Conservation (phyloP, 2,797 vertebrate species). For the Xiphophorus birchmanni region DNA sequence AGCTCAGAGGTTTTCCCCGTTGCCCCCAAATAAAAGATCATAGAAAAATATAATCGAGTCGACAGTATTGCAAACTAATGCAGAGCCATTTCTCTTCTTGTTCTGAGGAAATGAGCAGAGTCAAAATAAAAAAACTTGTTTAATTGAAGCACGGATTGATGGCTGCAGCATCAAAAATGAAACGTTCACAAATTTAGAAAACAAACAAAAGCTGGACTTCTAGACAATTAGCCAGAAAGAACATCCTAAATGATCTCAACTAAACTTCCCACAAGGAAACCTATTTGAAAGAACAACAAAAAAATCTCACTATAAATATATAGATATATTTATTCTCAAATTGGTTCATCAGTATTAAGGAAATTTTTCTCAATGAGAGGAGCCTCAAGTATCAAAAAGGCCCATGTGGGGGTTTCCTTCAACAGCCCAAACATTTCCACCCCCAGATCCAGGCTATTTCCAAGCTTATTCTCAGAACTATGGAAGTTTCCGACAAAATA, state of each 20-base stretch:
- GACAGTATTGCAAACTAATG: constrained; percentile 52
- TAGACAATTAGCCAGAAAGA: constrained; percentile 75
- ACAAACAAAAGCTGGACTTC: constrained; percentile 64
- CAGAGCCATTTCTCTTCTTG: constrained; percentile 55
- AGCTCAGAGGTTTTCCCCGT: constrained; percentile 52
- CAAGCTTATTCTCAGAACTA: constrained; percentile 41
- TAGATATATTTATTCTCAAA: constrained; percentile 83
- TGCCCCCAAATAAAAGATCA: constrained; percentile 63
- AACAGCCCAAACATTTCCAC: constrained; percentile 35
- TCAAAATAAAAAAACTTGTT: constrained; percentile 32
- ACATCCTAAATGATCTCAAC: constrained; percentile 74
- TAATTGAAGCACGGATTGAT: constrained; percentile 49
- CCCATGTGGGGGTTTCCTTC: constrained; percentile 50
- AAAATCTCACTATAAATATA: constrained; percentile 82
- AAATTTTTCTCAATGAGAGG: constrained; percentile 71
- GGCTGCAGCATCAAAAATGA: constrained; percentile 38
- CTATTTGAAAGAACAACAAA: constrained; percentile 53
- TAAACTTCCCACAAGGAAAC: constrained; percentile 74
- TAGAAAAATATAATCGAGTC: constrained; percentile 67
- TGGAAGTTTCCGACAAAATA: constrained; percentile 70
- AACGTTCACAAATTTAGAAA: constrained; percentile 25
- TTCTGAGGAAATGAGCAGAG: constrained; percentile 49
- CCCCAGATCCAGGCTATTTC: constrained; percentile 31
- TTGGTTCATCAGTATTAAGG: constrained; percentile 73
- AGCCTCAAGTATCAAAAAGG: constrained; percentile 51